Base-by-base conservation (phyloP, 2,113 vertebrate species). In the Mionectes macconnelli region DNA sequence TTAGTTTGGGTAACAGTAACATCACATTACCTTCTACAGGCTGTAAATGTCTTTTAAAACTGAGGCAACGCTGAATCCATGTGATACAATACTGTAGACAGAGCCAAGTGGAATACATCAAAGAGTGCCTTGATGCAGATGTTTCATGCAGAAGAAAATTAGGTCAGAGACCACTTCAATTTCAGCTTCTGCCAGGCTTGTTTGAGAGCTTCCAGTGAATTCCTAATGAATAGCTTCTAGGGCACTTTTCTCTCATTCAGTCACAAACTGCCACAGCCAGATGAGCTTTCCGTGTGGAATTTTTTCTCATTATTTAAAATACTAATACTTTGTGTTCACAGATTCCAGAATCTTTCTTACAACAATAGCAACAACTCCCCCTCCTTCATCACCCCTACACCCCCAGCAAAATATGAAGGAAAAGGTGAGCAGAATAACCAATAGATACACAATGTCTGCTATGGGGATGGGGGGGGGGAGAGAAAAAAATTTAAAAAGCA, bases 131-230 rank as follows among this genome's bases (percentile, higher is more conserved):
- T 98, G 98, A 98, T 98, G 98, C 98, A 98, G 98, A 98, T 98
- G 98, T 98, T 98, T 98, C 98, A 98, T 98, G 97, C 98, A 98
- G 98, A 98, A 98, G 98, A 98, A 98, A 98, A 98, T 98, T 98
- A 98, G 98, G 98, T 98, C 98, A 98, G 98, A 98, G 98, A 98
- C 98, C 98, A 98, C 98, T 98, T 98, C 98, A 98, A 98, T 98
- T 99, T 98, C 98, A 98, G 98, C 98, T 98, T 98, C 98, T 98
- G 98, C 98, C 98, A 98, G 98, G 98, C 98, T 98, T 98, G 98
- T 98, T 98, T 98, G 98, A 98, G 98, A 98, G 98, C 98, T 98
- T 98, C 98, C 97, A 98, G 98, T 98, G 98, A 98, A 98, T 98
- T 98, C 97, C 97, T 98, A 98, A 98, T 98, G 98, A 98, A 98